phyloP scores from a whole-genome alignment of 2,888 invertebrate genomes.

The Pristionchus japonicus region DNA sequence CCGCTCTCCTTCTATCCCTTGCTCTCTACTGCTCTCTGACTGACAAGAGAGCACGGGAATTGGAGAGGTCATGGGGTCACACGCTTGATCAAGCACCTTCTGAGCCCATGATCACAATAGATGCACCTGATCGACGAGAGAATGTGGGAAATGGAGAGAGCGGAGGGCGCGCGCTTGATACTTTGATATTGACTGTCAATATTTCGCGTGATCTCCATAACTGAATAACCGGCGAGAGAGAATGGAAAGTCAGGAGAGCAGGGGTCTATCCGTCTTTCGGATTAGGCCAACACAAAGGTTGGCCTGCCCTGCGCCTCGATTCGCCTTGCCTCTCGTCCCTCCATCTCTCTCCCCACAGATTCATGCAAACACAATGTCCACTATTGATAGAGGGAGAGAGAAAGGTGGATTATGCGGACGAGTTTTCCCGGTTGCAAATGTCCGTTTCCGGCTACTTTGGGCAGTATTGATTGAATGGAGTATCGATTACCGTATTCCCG shows the following conservation, averaged over 20 bases:
- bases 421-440: constrained; percentile 15
- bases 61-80: too few relatives aligned
- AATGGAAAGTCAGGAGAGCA: not conserved
- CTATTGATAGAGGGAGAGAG: not conserved
- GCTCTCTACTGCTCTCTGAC: not conserved
- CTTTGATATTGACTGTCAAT: not conserved
- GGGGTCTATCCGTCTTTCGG: not conserved
- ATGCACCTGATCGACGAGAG: too few relatives aligned
- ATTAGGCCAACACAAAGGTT: constrained; percentile 3
- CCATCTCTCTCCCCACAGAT: not conserved
- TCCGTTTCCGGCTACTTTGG: not conserved
- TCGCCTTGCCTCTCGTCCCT: not conserved
- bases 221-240: not conserved
- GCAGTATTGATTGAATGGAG: not conserved
- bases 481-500: not conserved
- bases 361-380: constrained; percentile 10
- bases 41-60: too few relatives aligned
- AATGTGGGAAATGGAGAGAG: too few relatives aligned
- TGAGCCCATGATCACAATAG: too few relatives aligned
- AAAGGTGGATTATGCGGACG: not conserved
- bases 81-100: too few relatives aligned
- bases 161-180: too few relatives aligned
- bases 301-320: not conserved
- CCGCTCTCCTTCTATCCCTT: not conserved
- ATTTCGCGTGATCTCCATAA: not conserved